These are phyloP conservation scores for Leucopsar rothschildi DNA, from an alignment of 2,113 vertebrate genomes.

Conservation along the genomic window DNA sequence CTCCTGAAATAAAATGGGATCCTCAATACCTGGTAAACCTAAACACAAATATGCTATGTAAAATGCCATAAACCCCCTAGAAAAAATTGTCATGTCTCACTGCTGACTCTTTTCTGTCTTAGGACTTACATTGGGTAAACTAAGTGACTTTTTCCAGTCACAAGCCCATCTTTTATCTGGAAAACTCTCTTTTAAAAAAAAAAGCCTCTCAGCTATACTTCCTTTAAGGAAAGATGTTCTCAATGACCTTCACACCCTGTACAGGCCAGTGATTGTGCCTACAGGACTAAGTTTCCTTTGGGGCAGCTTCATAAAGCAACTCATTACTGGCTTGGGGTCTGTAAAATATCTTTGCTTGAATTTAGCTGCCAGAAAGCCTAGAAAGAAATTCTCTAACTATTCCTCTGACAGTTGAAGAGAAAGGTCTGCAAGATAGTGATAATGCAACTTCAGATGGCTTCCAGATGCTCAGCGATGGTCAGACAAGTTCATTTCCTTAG, in stretches of 20 bases:
- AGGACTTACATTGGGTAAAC: not conserved
- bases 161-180: not conserved
- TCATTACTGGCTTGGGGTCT: not conserved
- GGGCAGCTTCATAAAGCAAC: not conserved
- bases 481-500: not conserved
- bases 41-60: not conserved
- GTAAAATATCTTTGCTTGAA: not conserved
- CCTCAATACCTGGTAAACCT: not conserved
- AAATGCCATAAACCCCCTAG: not conserved
- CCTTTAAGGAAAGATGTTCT: not conserved
- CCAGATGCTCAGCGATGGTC: not conserved
- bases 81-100: not conserved
- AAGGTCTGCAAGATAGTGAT: not conserved
- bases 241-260: not conserved
- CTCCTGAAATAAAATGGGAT: not conserved
- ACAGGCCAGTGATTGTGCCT: not conserved
- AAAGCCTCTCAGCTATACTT: not conserved
- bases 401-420: not conserved
- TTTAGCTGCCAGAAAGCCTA: not conserved
- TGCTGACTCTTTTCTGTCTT: not conserved
- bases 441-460: not conserved
- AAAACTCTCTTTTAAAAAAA: not conserved
- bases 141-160: not conserved
- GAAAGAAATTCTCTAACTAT: not conserved
- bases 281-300: not conserved